Base-by-base conservation (phyloP, 2,113 vertebrate species). In the Xerus inauris region DNA sequence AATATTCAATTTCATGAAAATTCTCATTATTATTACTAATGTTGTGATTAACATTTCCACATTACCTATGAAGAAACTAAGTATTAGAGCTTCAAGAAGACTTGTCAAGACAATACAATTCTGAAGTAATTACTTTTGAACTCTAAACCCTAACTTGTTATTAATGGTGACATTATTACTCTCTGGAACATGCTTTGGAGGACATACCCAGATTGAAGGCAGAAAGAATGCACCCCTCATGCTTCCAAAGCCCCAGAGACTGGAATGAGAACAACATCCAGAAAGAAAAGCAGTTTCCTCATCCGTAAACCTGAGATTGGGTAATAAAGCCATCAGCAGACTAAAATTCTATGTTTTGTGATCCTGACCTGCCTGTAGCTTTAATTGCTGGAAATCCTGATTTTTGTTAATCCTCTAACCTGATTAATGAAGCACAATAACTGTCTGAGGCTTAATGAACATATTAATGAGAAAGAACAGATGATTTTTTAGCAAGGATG, bases 361-460 rank as follows among this genome's bases (percentile, higher is more conserved):
- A 42, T 84, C 82, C 42, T 88, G 45, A 88, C 49, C 49, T 83
- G 57, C 59, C 57, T 59, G 1, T 72, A 54, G 57, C 9, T 81
- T 85, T 88, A 92, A 89, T 77, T 95, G 65, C 75, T 96, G 59
- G 57, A 96, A 94, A 79, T 72, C 35, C 30, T 59, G 35, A 75
- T 71, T 95, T 94, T 81, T 95, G 64, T 82, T 95, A 95, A 92
- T 96, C 54, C 71, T 88, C 57, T 79, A 87, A 92, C 93, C 84
- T 97, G 47, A 84, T 84, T 96, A 94, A 83, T 96, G 80, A 95
- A 86, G 72, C 40, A 93, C 71, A 95, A 86, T 91, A 92, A 92
- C 72, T 82, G 72, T 89, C 59, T 83, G 62, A 95, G 65, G 54
- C 92, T 91, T 90, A 87, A 95, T 77, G 59, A 95, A 73, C 75